phyloP scores from a whole-genome alignment of 2,113 vertebrate species.

The Chlorocebus sabaeus region DNA sequence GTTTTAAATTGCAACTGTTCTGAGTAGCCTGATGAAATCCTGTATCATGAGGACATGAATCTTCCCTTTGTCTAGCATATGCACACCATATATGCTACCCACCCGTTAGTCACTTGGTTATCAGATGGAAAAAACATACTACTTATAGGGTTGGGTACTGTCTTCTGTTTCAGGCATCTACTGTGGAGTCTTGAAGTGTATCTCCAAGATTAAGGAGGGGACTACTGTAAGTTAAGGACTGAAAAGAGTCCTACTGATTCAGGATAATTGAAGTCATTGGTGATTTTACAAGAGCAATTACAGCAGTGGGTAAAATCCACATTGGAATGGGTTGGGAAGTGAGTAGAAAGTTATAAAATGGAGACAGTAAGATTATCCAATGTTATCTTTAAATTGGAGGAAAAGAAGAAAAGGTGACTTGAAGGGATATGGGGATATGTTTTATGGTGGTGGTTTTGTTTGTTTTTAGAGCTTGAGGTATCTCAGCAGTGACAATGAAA shows the following conservation, averaged over 20 bases:
- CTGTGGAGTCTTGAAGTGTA: no score
- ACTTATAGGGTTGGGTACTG: neutral
- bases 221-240: neutral
- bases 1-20: neutral
- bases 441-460: neutral
- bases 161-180: neutral
- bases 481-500: neutral
- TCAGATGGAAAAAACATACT: neutral
- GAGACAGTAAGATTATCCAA: neutral
- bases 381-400: neutral
- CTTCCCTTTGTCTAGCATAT: neutral
- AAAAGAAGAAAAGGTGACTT: neutral
- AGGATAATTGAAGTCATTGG: neutral
- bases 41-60: neutral
- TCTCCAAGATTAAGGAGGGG: no score
- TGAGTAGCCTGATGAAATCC: neutral
- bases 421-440: neutral
- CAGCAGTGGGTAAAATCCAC: neutral
- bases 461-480: neutral
- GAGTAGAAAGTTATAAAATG: neutral
- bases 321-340: neutral
- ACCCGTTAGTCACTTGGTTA: neutral
- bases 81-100: neutral
- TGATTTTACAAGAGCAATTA: neutral
- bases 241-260: neutral